Percentiles rank a stretch among this genome's conserved stretches.
Conservation (phyloP, 2,113 vertebrate species). For the Empidonax traillii region DNA sequence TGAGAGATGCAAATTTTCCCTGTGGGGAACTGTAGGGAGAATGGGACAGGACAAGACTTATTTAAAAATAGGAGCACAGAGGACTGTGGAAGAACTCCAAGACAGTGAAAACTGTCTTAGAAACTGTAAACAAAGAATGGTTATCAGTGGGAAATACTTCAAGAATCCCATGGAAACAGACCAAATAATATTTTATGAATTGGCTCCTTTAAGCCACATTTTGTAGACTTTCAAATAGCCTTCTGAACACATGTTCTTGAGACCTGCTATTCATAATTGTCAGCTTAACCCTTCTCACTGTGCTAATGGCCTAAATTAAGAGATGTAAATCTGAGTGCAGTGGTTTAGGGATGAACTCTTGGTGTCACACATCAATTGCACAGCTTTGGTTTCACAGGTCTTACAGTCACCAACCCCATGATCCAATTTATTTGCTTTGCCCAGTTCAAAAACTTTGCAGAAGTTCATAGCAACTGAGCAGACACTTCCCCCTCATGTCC, state of each 20-base stretch:
- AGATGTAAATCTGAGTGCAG: slow-evolving; percentile 4
- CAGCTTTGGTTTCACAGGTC: background rate
- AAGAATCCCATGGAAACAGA: slow-evolving; percentile 44
- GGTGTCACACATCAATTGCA: background rate
- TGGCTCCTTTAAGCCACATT: slow-evolving; percentile 13
- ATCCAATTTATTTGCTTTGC: background rate
- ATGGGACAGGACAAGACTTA: background rate
- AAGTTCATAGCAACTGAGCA: background rate
- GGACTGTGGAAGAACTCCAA: slow-evolving; percentile 36
- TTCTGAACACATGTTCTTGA: slow-evolving; percentile 17
- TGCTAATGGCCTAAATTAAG: slow-evolving; percentile 11
- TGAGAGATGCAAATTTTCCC: background rate
- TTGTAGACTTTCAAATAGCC: slow-evolving; percentile 1
- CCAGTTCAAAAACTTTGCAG: background rate
- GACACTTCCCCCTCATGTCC: background rate
- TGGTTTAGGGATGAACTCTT: background rate
- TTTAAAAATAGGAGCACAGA: slow-evolving; percentile 46
- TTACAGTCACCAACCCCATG: background rate
- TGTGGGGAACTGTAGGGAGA: background rate
- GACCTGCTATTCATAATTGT: slow-evolving; percentile 1
- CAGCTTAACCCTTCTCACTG: slow-evolving; percentile 23
- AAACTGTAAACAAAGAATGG: slow-evolving; percentile 48
- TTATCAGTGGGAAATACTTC: slow-evolving; percentile 56
- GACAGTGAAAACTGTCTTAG: slow-evolving; percentile 31
- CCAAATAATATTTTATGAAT: slow-evolving; percentile 59